Percentiles rank a stretch among this genome's conserved stretches.
Conservation (phyloP, 2,797 vertebrate genomes). For the Syngnathus rostellatus region DNA sequence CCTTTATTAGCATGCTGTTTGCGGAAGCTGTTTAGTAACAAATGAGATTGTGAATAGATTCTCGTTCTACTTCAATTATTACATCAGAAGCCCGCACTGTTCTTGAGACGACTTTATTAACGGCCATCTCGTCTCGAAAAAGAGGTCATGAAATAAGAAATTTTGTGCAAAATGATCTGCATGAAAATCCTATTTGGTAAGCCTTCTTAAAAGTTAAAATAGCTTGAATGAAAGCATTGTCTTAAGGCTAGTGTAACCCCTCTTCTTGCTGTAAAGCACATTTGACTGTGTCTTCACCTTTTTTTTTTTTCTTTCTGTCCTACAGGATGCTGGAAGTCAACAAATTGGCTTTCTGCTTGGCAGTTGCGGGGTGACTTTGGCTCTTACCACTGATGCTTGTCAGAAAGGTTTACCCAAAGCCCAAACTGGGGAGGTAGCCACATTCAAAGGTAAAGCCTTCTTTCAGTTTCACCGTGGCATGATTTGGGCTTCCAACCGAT, state of each 20-base stretch:
- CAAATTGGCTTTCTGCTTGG: slow-evolving; percentile 93
- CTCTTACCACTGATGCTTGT: slow-evolving; percentile 91
- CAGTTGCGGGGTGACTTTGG: slow-evolving; percentile 86
- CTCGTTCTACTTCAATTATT: slow-evolving; percentile 39
- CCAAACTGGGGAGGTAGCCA: slow-evolving; percentile 87
- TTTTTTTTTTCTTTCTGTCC: slow-evolving; percentile 8
- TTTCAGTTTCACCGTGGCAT: background rate
- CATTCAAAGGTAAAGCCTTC: slow-evolving; percentile 81
- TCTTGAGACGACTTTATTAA: slow-evolving; percentile 17
- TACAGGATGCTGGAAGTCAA: slow-evolving; percentile 89
- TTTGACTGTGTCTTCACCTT: background rate
- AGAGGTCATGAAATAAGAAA: background rate
- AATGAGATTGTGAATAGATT: slow-evolving; percentile 46
- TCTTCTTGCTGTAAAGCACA: background rate
- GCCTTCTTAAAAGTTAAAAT: too few species aligned
- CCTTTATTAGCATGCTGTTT: slow-evolving; percentile 30
- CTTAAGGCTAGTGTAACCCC: too few species aligned
- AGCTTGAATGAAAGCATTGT: too few species aligned
- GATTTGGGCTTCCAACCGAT: slow-evolving; percentile 18
- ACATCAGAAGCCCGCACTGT: slow-evolving; percentile 29
- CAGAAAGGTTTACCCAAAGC: slow-evolving; percentile 96
- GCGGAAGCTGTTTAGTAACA: slow-evolving; percentile 38
- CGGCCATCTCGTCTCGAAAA: background rate
- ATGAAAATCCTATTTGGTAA: too few species aligned
- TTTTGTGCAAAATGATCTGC: too few species aligned